Base-by-base conservation (phyloP, 2,797 vertebrate genomes). In the Amblyopsis hoosieri region DNA sequence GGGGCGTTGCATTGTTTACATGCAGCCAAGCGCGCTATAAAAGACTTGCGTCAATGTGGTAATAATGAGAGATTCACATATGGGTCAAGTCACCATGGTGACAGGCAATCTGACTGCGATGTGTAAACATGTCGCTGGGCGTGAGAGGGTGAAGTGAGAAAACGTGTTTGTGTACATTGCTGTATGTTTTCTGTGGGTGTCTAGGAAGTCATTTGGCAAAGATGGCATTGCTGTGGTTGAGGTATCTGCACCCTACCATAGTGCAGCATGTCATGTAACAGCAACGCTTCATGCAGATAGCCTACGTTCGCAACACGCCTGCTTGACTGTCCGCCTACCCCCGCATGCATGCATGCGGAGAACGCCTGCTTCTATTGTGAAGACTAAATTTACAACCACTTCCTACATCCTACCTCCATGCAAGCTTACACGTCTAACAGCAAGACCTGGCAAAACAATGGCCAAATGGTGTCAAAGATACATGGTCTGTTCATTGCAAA, bases 181-280 rank as follows among this genome's bases (percentile, higher is more conserved):
- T 12, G 5, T n/a, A 45, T 53, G 50, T 55, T 55, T 42, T 60
- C 13, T 81, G 75, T 71, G 67, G 55, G 66, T 54, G 74, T 76
- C 50, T 54, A 64, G 71, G 71, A 76, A 66, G 56, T 83, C 42
- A 71, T 78, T 70, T 79, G 68, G 80, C 67, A 87, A 79, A 87
- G 78, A 61, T 68, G 76, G 66, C 45, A 3, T 9, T 47, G 59
- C 15, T 84, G 86, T 85, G 86, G 87, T 86, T 85, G 66, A 19
- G 23, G 63, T 42, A 56, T 75, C 62, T 79, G 56, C 60, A 56
- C 67, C 71, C 64, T 55, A 69, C 61, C 15, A 65, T 45, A 58
- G 2, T 15, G 23, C 23, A 29, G 23, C 23, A 29, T 29, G 23
- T 29, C 12, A 9, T 14, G 42, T 12, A 51, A 46, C 4, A 56